These are phyloP conservation scores for Trachymyrmex septentrionalis DNA, from an alignment of 1,140 invertebrate genomes.

Conservation along the genomic window DNA sequence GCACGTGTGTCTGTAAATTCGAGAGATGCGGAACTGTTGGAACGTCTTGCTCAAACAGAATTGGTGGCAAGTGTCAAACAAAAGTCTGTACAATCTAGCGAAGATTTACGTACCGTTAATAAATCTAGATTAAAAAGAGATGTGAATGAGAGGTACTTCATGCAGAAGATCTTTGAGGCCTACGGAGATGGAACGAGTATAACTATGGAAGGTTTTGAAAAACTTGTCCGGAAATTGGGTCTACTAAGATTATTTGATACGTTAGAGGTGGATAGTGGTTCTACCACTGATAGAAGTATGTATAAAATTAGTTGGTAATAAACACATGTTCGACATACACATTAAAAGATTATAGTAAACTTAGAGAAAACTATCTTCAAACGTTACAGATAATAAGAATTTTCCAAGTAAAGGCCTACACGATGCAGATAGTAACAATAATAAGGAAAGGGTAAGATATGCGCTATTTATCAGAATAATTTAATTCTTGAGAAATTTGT, in stretches of 20 bases:
- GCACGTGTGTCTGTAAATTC: conserved; percentile 26
- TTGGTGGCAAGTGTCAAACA: conserved; percentile 36
- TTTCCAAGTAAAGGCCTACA: conserved; percentile 69
- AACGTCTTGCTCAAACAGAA: conserved; percentile 77
- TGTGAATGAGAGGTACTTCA: conserved; percentile 80
- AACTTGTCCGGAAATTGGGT: conserved; percentile 88
- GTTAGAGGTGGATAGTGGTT: conserved; percentile 61
- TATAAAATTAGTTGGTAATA: conserved; percentile 69
- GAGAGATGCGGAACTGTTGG: conserved; percentile 76
- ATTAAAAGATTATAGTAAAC: not conserved
- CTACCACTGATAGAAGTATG: conserved; percentile 71
- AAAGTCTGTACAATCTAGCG: conserved; percentile 20
- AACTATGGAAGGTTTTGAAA: conserved; percentile 90
- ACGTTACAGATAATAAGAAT: conserved; percentile 59
- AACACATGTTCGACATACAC: not conserved
- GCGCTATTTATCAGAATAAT: not conserved
- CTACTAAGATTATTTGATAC: conserved; percentile 86
- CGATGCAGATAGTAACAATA: conserved; percentile 54
- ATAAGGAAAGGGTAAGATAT: conserved; percentile 69
- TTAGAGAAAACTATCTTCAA: conserved; percentile 23
- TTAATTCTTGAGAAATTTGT: not conserved
- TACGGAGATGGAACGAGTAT: conserved; percentile 88
- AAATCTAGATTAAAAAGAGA: conserved; percentile 74
- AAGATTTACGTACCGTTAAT: conserved; percentile 43
- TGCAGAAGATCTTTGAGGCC: conserved; percentile 85